Evolutionary conservation across 2,888 invertebrate species (phyloP).

Genomic region (Sinopyrophorus schimmeli): DNA sequence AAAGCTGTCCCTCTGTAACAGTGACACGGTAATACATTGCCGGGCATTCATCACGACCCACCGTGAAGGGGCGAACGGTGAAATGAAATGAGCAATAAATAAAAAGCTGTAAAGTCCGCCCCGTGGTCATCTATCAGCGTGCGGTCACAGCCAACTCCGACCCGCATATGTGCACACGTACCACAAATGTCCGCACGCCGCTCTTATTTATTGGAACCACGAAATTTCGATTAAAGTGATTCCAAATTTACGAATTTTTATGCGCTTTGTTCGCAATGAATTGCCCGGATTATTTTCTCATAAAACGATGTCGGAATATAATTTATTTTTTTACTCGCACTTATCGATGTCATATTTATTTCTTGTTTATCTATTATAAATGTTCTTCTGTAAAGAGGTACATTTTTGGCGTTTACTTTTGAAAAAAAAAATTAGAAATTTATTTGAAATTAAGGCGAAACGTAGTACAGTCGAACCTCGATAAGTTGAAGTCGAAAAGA

Average conservation of each 20-base stretch:
- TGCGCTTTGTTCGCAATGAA: conserved; percentile 14
- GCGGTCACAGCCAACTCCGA: conserved; percentile 33
- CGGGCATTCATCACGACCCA: conserved; percentile 50
- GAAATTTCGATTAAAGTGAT: conserved; percentile 31
- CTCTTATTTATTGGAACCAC: conserved; percentile 31
- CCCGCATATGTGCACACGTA: conserved; percentile 33
- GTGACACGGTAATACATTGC: conserved; percentile 52
- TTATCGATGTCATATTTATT: no score
- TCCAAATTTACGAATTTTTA: conserved; percentile 26
- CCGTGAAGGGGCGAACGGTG: conserved; percentile 34
- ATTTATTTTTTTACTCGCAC: no score
- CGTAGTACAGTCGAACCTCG: no score
- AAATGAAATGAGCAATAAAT: conserved; percentile 54
- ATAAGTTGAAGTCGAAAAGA: no score
- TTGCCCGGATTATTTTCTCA: neutral
- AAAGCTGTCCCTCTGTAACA: conserved; percentile 51
- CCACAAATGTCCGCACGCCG: conserved; percentile 31
- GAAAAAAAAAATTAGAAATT: no score
- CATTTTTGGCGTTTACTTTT: no score
- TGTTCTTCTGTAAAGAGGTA: no score
- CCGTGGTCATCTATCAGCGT: conserved; percentile 46
- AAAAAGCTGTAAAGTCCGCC: conserved; percentile 49
- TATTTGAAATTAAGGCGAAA: no score
- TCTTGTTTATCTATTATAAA: no score
- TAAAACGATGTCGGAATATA: no score